A percentile compares a stretch with the other conserved stretches of the same genome.
phyloP scores from a whole-genome alignment of 1,140 invertebrate genomes.

The Bombyx mori region ASM3026992v2 NC_085129.1:7592501-7593000 shows the following conservation, averaged over 20 bases:
- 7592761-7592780: slow-evolving; percentile 33
- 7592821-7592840: slow-evolving; percentile 64
- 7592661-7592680: too few species aligned
- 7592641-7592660: too few species aligned
- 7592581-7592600: too few species aligned
- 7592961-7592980: slow-evolving; percentile 18
- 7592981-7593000: too few species aligned
- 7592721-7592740: slow-evolving; percentile 10
- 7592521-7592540: too few species aligned
- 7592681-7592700: too few species aligned
- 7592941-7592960: slow-evolving; percentile 61
- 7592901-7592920: slow-evolving; percentile 58
- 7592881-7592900: slow-evolving; percentile 56
- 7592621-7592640: too few species aligned
- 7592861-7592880: slow-evolving; percentile 23
- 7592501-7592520: too few species aligned
- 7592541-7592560: too few species aligned
- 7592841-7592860: slow-evolving; percentile 35
- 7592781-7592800: slow-evolving; percentile 57
- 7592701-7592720: not conserved
- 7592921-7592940: slow-evolving; percentile 63
- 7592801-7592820: slow-evolving; percentile 66
- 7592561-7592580: too few species aligned
- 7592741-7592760: slow-evolving; percentile 37
- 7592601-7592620: too few species aligned